These are phyloP conservation scores for Chauna torquata DNA, from an alignment of 2,113 vertebrate species.

Conservation along the genomic window DNA sequence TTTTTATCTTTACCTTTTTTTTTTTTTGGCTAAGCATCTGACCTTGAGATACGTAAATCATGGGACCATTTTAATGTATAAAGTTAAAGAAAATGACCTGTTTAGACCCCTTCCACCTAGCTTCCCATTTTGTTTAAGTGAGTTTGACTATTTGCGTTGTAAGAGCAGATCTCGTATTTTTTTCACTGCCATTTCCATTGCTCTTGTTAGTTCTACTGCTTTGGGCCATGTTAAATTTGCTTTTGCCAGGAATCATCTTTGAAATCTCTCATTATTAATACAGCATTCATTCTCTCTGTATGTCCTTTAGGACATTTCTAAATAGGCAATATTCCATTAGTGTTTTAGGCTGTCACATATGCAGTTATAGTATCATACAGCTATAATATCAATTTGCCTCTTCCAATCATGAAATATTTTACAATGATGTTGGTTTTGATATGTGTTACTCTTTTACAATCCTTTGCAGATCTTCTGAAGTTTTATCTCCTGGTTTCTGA, in stretches of 20 bases:
- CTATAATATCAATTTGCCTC: background rate
- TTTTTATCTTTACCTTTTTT: background rate
- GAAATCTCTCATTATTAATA: slow-evolving; percentile 31
- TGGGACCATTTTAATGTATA: background rate
- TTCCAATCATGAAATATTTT: background rate
- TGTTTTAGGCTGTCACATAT: background rate
- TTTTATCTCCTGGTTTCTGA: background rate
- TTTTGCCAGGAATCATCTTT: slow-evolving; percentile 17
- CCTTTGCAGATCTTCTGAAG: background rate
- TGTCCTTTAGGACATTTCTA: slow-evolving; percentile 18
- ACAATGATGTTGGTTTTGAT: background rate
- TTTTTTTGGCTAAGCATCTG: background rate
- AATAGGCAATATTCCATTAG: background rate
- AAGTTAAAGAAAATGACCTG: background rate
- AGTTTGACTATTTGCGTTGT: background rate
- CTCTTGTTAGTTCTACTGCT: slow-evolving; percentile 27
- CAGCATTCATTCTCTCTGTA: background rate
- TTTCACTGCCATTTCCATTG: background rate
- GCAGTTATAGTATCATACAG: background rate
- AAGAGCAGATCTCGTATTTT: background rate
- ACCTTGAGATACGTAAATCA: background rate
- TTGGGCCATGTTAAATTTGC: background rate
- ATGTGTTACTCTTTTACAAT: background rate
- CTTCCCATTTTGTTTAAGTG: background rate
- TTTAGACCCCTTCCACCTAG: background rate